A percentile compares a stretch with the other conserved stretches of the same genome.
phyloP scores from a whole-genome alignment of 2,113 vertebrate genomes.

The Castor canadensis region DNA sequence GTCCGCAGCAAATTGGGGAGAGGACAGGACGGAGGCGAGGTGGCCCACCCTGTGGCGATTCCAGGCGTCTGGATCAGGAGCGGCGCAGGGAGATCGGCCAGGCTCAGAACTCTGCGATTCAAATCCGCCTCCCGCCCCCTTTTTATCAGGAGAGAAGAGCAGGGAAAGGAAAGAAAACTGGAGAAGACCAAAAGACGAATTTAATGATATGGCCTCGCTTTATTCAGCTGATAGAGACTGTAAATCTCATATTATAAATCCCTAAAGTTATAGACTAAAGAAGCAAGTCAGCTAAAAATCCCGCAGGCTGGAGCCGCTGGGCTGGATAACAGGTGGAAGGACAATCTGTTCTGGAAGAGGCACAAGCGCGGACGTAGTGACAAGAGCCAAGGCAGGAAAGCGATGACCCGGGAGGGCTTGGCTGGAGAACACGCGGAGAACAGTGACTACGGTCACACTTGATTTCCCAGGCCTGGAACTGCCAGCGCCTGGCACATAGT shows the following conservation, averaged over 20 bases:
- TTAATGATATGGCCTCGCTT: background rate
- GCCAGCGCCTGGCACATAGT: background rate
- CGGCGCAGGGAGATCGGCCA: no score
- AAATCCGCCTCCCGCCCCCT: no score
- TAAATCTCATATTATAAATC: background rate
- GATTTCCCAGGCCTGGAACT: background rate
- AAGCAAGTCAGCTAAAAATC: background rate
- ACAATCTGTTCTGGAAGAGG: background rate
- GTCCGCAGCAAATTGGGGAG: background rate
- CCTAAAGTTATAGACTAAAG: background rate
- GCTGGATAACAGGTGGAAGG: background rate
- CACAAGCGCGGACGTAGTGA: background rate
- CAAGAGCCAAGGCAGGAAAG: background rate
- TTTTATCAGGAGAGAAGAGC: background rate
- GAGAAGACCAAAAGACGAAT: background rate
- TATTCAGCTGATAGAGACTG: constrained; percentile 12
- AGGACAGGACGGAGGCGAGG: background rate
- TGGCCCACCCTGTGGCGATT: background rate
- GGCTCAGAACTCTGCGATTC: no score
- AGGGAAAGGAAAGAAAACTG: background rate
- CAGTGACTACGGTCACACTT: background rate
- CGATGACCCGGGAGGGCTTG: background rate
- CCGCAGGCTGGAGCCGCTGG: background rate
- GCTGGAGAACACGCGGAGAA: background rate
- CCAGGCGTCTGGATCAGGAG: no score